Evolutionary conservation across 2,888 invertebrate genomes (phyloP).

Genomic region (Morpho helenor): DNA sequence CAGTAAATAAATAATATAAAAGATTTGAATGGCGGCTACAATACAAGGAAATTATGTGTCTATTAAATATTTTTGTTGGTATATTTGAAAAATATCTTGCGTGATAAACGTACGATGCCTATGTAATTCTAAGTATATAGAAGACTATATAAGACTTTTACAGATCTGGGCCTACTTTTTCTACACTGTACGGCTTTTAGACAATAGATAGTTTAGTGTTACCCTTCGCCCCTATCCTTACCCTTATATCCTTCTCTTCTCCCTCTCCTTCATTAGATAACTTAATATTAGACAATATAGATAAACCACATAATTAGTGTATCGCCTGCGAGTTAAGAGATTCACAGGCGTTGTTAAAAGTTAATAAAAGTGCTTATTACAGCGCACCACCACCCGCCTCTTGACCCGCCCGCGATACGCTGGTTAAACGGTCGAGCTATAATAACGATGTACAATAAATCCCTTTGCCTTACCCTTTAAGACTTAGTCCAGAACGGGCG

Average conservation of each 20-base stretch:
- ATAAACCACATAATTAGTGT: too few relatives aligned
- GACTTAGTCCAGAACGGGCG: background rate
- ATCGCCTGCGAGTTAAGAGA: background rate
- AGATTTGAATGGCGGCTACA: too few relatives aligned
- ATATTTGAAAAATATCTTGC: too few relatives aligned
- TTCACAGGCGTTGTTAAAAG: background rate
- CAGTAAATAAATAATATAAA: too few relatives aligned
- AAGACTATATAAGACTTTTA: slow-evolving; percentile 44
- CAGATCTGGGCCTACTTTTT: slow-evolving; percentile 49
- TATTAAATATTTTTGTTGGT: too few relatives aligned
- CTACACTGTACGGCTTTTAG: slow-evolving; percentile 47
- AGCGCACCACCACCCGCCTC: too few relatives aligned
- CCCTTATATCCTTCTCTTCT: background rate
- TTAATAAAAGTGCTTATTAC: too few relatives aligned
- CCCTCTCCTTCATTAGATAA: background rate
- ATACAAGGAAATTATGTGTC: too few relatives aligned
- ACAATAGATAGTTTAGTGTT: slow-evolving; percentile 30
- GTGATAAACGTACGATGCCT: slow-evolving; percentile 29
- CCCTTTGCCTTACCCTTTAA: slow-evolving; percentile 63
- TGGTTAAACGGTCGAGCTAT: slow-evolving; percentile 53
- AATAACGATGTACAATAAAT: slow-evolving; percentile 72
- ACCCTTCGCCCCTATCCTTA: background rate
- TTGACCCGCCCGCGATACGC: slow-evolving; percentile 8
- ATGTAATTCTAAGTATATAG: slow-evolving; percentile 55
- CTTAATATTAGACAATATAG: background rate